Evolutionary conservation across 2,113 vertebrate species (phyloP), one percentile per base, ranked within the genome.

Genomic region (Sinosuthora webbiana): DNA sequence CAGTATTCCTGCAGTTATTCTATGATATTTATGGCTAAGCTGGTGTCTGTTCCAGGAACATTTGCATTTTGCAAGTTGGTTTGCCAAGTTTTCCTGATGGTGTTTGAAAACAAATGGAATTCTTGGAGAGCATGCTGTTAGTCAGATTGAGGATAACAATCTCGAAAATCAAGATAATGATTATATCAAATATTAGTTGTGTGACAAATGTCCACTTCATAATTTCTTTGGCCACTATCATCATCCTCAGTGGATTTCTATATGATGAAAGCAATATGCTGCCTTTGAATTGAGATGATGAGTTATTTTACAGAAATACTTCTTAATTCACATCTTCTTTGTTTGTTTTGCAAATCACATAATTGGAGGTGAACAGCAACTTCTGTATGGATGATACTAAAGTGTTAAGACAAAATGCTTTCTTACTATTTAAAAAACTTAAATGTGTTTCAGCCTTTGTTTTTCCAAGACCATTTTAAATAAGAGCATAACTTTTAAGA

Each of bases 61-160:
- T 91, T 92, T 80, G 44, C 59, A n/a, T 86, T 86, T 87, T 87
- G 50, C 24, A 77, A 8, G 44, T 44, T 92, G 9, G 31, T 87
- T 89, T 91, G 56, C 81, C 73, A 70, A 50, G 50, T 91, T 91
- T 93, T 25, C 25, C 52, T 55, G 80, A 25, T 3, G 42, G 39
- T 74, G 21, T 88, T 87, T 89, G 64, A 70, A 94, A 95, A 91
- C 89, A 94, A 89, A 67, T 37, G 10, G 17, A 86, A 65, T 84
- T 89, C 41, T 24, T 42, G 60, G 52, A 56, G 55, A 91, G 87
- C 64, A 64, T 75, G 21, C 33, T 63, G 25, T 69, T 35, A 49
- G 31, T 68, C 49, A 31, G 18, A 64, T 62, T 67, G 42, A 81
- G 39, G 41, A 42, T 89, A 83, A 52, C 15, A 41, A 7, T 75